Conservation (phyloP, 2,113 vertebrate genomes). For the Ageneiosus marmoratus region DNA sequence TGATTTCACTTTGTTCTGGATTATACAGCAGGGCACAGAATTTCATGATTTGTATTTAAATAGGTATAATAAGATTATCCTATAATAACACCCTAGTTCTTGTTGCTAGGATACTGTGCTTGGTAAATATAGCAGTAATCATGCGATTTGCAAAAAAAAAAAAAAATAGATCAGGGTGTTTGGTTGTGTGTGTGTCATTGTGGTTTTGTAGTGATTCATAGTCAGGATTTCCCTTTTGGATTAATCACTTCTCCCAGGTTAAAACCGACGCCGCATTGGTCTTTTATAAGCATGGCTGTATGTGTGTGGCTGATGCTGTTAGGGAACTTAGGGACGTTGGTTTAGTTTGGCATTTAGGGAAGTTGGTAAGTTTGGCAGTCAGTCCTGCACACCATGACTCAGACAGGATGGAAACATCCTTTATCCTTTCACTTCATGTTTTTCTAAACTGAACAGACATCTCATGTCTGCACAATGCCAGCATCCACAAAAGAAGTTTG, state of each 20-base stretch:
- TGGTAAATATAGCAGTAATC: conserved; percentile 39
- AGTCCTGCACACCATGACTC: conserved; percentile 64
- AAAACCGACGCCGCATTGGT: conserved; percentile 23
- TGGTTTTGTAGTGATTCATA: conserved; percentile 35
- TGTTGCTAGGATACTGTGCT: conserved; percentile 40
- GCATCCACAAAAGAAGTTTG: not conserved
- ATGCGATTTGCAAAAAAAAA: conserved; percentile 17
- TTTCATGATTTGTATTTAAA: not conserved
- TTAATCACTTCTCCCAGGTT: conserved; percentile 50
- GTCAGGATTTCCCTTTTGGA: conserved; percentile 43
- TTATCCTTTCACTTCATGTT: conserved; percentile 52
- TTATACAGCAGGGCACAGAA: not conserved
- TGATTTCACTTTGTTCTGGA: not conserved
- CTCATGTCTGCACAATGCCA: not conserved
- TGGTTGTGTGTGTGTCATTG: conserved; percentile 17
- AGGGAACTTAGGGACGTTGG: conserved; percentile 20
- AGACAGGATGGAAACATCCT: conserved; percentile 57
- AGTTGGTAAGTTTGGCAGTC: conserved; percentile 3
- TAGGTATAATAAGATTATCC: not conserved
- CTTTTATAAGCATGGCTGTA: conserved; percentile 3
- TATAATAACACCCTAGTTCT: conserved; percentile 8
- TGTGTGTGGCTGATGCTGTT: conserved; percentile 1
- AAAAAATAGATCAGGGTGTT: conserved; percentile 32
- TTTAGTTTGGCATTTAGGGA: conserved; percentile 14
- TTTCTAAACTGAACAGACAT: not conserved